phyloP scores from a whole-genome alignment of 2,888 invertebrate genomes.

The Conistra vaccinii region DNA sequence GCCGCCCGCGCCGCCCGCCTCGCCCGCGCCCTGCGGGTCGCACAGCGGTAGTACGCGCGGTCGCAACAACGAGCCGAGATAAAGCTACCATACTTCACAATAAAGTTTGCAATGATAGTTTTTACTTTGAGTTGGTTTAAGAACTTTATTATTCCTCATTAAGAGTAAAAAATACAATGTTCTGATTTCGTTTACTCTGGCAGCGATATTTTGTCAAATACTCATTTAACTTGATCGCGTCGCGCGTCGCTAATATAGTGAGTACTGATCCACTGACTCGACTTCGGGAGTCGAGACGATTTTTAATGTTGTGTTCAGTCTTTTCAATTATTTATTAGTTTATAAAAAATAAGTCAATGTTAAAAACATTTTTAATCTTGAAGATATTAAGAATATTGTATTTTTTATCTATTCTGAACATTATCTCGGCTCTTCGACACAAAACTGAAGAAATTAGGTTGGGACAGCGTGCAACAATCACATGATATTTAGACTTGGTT shows the following conservation, averaged over 20 bases:
- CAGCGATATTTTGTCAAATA: not conserved
- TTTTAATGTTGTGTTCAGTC: not conserved
- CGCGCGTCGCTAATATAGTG: not conserved
- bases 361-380: not conserved
- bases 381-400: not conserved
- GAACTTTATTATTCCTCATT: not conserved
- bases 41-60: slow-evolving; percentile 28
- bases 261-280: not conserved
- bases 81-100: slow-evolving; percentile 1
- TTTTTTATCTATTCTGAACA: not conserved
- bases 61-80: not conserved
- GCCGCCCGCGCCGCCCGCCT: not conserved
- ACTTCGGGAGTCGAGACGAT: not conserved
- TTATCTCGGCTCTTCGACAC: slow-evolving; percentile 35
- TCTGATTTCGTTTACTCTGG: not conserved
- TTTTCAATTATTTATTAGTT: not conserved
- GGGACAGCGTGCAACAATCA: slow-evolving; percentile 16
- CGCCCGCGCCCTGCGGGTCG: slow-evolving; percentile 18
- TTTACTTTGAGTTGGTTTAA: not conserved
- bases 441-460: not conserved
- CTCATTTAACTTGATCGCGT: not conserved
- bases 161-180: not conserved
- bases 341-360: not conserved
- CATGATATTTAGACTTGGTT: not conserved
- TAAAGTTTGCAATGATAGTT: not conserved